These are phyloP conservation scores for Dysmachus trigonus DNA, from an alignment of 2,888 invertebrate species.

Conservation along the genomic window DNA sequence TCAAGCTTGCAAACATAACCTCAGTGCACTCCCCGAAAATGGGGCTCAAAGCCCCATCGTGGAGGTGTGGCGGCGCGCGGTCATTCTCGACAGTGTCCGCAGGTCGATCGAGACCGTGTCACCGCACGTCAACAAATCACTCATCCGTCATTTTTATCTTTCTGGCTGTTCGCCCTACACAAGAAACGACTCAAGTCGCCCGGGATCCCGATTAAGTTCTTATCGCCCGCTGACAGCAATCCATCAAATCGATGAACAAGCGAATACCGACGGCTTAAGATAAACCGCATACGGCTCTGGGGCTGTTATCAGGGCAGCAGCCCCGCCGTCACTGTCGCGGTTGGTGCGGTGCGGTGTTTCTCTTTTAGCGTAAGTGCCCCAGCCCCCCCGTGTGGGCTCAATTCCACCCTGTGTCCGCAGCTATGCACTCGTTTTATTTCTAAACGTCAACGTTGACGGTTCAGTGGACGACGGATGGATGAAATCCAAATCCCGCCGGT, in stretches of 20 bases:
- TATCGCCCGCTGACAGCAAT: slow-evolving; percentile 49
- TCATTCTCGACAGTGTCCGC: not conserved
- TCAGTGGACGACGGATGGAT: not conserved
- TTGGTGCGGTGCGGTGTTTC: too few species aligned
- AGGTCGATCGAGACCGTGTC: not conserved
- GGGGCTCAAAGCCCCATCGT: not conserved
- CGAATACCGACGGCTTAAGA: not conserved
- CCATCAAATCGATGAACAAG: slow-evolving; percentile 45
- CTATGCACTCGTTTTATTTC: not conserved
- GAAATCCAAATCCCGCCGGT: slow-evolving; percentile 1
- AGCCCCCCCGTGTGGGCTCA: not conserved
- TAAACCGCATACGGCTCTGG: not conserved
- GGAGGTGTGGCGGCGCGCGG: slow-evolving; percentile 31
- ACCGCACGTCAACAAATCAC: slow-evolving; percentile 26
- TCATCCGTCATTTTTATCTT: slow-evolving; percentile 26
- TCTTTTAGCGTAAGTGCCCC: not conserved
- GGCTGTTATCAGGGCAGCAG: not conserved
- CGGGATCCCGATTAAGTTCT: slow-evolving; percentile 36
- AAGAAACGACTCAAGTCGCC: not conserved
- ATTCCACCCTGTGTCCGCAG: not conserved
- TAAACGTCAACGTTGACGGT: not conserved
- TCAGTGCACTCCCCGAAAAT: not conserved
- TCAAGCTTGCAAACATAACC: not conserved
- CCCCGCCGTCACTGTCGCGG: not conserved
- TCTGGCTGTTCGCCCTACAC: not conserved